phyloP scores from a whole-genome alignment of 1,140 invertebrate species.

The Brachionus paranguensis region DNA sequence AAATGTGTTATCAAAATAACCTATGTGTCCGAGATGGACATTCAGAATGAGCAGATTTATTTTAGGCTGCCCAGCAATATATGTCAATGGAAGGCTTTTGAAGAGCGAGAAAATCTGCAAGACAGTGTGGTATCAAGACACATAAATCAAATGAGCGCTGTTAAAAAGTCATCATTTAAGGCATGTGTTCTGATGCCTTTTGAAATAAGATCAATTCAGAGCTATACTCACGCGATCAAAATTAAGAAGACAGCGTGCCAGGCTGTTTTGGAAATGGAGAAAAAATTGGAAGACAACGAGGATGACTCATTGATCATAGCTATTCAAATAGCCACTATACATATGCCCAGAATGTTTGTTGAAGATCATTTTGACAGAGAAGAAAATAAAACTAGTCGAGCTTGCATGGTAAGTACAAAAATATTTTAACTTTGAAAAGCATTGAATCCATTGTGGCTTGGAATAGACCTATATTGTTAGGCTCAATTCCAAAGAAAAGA shows the following conservation, averaged over 20 bases:
- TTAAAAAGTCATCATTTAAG: constrained; percentile 39
- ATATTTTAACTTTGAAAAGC: neutral
- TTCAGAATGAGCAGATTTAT: constrained; percentile 52
- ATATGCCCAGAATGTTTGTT: constrained; percentile 55
- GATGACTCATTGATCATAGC: constrained; percentile 47
- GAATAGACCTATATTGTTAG: too few relatives aligned
- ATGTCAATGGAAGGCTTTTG: constrained; percentile 50
- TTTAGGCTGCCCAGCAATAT: constrained; percentile 54
- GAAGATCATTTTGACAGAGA: constrained; percentile 45
- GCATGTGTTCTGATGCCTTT: constrained; percentile 54
- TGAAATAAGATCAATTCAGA: constrained; percentile 48
- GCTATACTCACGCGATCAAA: constrained; percentile 45
- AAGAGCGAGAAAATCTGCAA: neutral
- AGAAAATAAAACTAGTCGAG: constrained; percentile 46
- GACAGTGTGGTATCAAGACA: neutral
- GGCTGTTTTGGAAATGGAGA: neutral
- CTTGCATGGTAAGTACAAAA: constrained; percentile 49
- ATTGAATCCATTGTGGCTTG: too few relatives aligned
- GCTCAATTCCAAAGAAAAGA: too few relatives aligned
- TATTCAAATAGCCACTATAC: constrained; percentile 51
- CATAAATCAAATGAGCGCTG: constrained; percentile 12
- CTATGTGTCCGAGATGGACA: constrained; percentile 57
- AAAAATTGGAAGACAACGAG: constrained; percentile 45
- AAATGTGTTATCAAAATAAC: constrained; percentile 57
- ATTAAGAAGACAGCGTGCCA: constrained; percentile 16